Conservation (phyloP, 2,888 invertebrate species). For the Noctua pronuba region DNA sequence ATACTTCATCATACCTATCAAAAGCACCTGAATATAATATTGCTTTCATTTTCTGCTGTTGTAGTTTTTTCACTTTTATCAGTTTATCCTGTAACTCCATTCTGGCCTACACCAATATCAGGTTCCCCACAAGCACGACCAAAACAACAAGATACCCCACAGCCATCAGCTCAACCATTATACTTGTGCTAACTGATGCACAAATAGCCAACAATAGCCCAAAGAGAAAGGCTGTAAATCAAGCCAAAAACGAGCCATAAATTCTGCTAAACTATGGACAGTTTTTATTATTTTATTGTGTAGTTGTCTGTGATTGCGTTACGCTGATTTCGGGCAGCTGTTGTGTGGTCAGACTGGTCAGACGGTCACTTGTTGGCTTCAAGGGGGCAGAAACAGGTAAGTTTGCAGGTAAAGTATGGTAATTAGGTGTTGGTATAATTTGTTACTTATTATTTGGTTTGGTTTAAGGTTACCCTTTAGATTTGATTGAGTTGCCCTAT, state of each 20-base stretch:
- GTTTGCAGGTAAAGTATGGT: constrained; percentile 56
- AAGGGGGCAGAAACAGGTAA: constrained; percentile 37
- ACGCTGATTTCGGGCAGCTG: constrained; percentile 65
- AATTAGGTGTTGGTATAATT: constrained; percentile 42
- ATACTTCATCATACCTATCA: not conserved
- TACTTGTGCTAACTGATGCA: constrained; percentile 46
- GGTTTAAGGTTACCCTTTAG: not conserved
- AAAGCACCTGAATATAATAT: not conserved
- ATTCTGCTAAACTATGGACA: constrained; percentile 83
- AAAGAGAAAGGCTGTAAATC: constrained; percentile 80
- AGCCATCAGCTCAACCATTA: constrained; percentile 3
- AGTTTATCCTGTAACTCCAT: not conserved
- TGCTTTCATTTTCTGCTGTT: not conserved
- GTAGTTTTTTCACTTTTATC: not conserved
- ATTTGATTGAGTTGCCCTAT: too few species aligned
- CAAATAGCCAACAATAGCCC: constrained; percentile 58
- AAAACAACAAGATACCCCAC: not conserved
- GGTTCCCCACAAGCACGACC: not conserved
- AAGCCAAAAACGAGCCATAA: constrained; percentile 76
- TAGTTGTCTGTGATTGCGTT: constrained; percentile 62
- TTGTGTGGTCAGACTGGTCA: constrained; percentile 55
- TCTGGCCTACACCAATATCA: not conserved
- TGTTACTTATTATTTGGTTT: not conserved
- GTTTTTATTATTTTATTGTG: constrained; percentile 76
- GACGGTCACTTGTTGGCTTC: constrained; percentile 37